Evolutionary conservation across 2,113 vertebrate genomes (phyloP).

Genomic region (Solea senegalensis): DNA sequence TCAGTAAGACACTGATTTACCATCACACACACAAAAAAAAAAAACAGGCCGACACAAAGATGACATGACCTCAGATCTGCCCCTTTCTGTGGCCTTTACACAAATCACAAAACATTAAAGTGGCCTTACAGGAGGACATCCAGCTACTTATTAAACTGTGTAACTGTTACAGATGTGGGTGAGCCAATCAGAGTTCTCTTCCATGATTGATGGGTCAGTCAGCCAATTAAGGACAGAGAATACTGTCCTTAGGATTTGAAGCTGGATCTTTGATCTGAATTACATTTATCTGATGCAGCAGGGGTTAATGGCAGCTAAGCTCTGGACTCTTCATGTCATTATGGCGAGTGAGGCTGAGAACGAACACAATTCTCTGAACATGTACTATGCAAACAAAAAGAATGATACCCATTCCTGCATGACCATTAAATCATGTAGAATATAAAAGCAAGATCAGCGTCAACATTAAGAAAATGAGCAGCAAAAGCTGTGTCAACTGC

Average conservation of each 20-base stretch:
- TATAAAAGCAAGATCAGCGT: constrained; percentile 35
- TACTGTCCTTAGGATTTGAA: constrained; percentile 27
- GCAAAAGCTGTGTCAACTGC: constrained; percentile 19
- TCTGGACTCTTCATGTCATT: constrained; percentile 44
- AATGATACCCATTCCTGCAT: constrained; percentile 26
- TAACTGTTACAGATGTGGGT: constrained; percentile 15
- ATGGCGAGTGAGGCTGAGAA: constrained; percentile 44
- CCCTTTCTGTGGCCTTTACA: constrained; percentile 48
- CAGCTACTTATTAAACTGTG: constrained; percentile 9
- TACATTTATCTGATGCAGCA: constrained; percentile 32
- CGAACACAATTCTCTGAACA: constrained; percentile 38
- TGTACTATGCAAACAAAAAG: constrained; percentile 52
- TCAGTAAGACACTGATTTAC: constrained; percentile 31
- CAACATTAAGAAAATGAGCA: constrained; percentile 28
- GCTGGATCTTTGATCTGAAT: constrained; percentile 42
- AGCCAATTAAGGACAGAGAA: constrained; percentile 37
- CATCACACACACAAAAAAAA: constrained; percentile 14
- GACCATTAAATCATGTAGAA: constrained; percentile 34
- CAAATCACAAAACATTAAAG: constrained; percentile 21
- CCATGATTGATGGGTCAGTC: constrained; percentile 38
- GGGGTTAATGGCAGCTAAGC: constrained; percentile 50
- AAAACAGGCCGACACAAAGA: constrained; percentile 16
- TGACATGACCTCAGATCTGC: constrained; percentile 37
- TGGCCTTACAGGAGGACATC: constrained; percentile 28
- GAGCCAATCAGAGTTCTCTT: constrained; percentile 34